Evolutionary conservation across 2,797 vertebrate species (phyloP), one percentile per base, ranked within the genome.

Genomic region (Myripristis murdjan): DNA sequence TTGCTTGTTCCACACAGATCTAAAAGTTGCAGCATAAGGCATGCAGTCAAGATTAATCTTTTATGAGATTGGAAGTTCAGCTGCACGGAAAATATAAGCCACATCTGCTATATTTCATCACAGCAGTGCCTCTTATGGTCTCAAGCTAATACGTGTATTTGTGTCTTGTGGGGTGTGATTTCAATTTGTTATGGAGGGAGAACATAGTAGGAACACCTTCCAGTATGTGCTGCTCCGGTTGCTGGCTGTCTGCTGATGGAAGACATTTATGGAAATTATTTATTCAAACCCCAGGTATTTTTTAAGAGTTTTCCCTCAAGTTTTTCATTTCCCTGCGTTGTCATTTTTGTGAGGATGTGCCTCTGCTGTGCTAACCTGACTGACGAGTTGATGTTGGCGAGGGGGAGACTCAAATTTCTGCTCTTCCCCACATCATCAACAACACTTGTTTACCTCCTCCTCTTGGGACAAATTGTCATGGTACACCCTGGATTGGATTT

Each of bases 1-100:
- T 16, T 62, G 69, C 83, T 85, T 78, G 58, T 59, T 66, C 53
- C 48, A 53, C 18, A 22, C 51, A 64, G 47, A 63, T 73, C 51
- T 49, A 41, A 77, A 77, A 66, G 43, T 53, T 70, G 76, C 75
- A 64, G 77, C 47, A 67, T 64, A 44, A 73, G 57, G 52, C 35
- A 28, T 66, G 67, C n/a, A 55, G 59, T 75, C 24, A 9, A 41
- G 24, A 82, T 85, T 54, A 70, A 79, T 84, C 46, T 83, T 86
- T 77, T 15, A 82, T 80, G 64, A 73, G 65, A 66, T 18, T 5
- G 23, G 28, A 35, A 63, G 28, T 63, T 54, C 60, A 73, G 59
- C 20, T 22, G 26, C 63, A 49, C 16, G 47, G 43, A 61, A 72
- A 67, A 66, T 56, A 43, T 28, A 8, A 37, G 37, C 28, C 43